phyloP scores from a whole-genome alignment of 1,140 invertebrate genomes.

The Sarcophaga bullata region DNA sequence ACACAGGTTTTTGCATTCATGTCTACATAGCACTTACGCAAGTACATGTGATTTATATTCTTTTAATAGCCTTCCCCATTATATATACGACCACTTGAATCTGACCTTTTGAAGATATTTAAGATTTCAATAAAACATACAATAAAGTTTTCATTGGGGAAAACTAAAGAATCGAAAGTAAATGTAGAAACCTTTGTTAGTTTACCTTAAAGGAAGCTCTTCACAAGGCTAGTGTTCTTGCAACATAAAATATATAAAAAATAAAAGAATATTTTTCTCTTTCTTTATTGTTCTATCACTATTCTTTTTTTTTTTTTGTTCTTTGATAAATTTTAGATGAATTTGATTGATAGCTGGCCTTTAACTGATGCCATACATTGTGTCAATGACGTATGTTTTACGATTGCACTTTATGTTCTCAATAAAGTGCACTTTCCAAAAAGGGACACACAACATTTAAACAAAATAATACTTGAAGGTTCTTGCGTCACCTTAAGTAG shows the following conservation, averaged over 20 bases:
- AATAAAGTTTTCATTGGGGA: not conserved
- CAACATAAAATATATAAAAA: too few relatives aligned
- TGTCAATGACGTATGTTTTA: not conserved
- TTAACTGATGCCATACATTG: not conserved
- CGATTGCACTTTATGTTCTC: not conserved
- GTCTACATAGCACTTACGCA: not conserved
- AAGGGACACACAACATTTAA: not conserved
- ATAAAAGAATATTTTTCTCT: not conserved
- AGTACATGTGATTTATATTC: not conserved
- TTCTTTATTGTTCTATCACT: not conserved
- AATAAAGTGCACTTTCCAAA: not conserved
- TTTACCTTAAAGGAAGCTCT: not conserved
- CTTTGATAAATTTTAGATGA: not conserved
- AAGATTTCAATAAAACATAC: not conserved
- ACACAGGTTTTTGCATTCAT: not conserved
- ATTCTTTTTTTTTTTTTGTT: not conserved
- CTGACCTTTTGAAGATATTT: slow-evolving; percentile 10
- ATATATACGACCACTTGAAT: not conserved
- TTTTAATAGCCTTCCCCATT: too few relatives aligned
- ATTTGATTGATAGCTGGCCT: not conserved
- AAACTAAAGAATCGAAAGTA: not conserved
- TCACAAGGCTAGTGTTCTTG: too few relatives aligned
- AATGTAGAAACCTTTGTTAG: not conserved
- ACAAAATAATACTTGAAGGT: slow-evolving; percentile 2
- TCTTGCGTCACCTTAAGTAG: not conserved